A percentile compares a stretch with the other conserved stretches of the same genome.
These are phyloP conservation scores for Octodonta nipae DNA, from an alignment of 2,888 invertebrate species.

Conservation along the genomic window DNA sequence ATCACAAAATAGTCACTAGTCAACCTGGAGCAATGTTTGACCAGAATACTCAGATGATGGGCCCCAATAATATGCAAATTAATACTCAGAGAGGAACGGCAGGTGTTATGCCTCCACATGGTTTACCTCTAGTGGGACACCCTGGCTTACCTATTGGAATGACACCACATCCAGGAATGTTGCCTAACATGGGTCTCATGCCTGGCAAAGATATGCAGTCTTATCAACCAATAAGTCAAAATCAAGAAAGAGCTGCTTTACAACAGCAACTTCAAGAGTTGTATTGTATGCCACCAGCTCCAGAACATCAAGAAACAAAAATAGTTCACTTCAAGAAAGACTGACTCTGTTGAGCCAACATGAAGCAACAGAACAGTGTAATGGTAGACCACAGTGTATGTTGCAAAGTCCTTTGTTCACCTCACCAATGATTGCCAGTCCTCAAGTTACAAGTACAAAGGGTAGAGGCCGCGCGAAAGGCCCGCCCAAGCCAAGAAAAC, in stretches of 20 bases:
- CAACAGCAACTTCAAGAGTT: conserved; percentile 85
- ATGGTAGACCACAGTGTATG: conserved; percentile 68
- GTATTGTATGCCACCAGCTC: conserved; percentile 73
- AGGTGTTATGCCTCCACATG: conserved; percentile 35
- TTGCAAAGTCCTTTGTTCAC: conserved; percentile 64
- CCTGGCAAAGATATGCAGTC: conserved; percentile 28
- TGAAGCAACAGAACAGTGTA: conserved; percentile 70
- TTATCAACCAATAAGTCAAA: conserved; percentile 55
- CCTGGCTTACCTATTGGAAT: conserved; percentile 29
- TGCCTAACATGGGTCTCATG: conserved; percentile 22
- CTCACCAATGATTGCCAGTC: conserved; percentile 69
- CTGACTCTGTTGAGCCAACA: conserved; percentile 70
- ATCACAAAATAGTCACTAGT: too few relatives aligned
- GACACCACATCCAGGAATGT: conserved; percentile 23
- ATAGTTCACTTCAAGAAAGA: conserved; percentile 71
- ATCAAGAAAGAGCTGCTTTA: conserved; percentile 73
- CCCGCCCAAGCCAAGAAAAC: conserved; percentile 62
- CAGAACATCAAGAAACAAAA: conserved; percentile 80
- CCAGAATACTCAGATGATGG: conserved; percentile 25
- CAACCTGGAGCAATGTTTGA: conserved; percentile 24
- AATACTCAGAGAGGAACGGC: conserved; percentile 34
- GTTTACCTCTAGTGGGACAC: conserved; percentile 30
- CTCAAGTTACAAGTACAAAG: conserved; percentile 72
- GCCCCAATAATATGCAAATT: conserved; percentile 32
- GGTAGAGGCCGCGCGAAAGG: conserved; percentile 70